A percentile compares a stretch with the other conserved stretches of the same genome.
These are phyloP conservation scores for Sminthurinus aureus DNA, from an alignment of 2,888 invertebrate species.

Conservation along the genomic window DNA sequence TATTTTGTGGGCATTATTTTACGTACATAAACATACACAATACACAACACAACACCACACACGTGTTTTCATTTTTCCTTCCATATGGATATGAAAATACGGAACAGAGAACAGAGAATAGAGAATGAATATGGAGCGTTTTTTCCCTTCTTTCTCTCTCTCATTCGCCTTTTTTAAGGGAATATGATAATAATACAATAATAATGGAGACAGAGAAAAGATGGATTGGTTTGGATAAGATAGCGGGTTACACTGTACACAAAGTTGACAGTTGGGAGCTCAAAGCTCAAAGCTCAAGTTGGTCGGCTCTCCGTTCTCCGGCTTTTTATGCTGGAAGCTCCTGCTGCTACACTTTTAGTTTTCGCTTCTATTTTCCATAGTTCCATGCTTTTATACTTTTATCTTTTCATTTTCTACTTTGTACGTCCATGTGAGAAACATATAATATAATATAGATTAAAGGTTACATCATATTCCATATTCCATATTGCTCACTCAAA, in stretches of 20 bases:
- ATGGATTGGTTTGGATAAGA: background rate
- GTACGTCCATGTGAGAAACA: no score
- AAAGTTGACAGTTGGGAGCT: background rate
- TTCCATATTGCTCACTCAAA: no score
- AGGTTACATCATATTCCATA: background rate
- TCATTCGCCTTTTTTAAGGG: background rate
- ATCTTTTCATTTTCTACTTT: no score
- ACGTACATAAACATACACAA: no score
- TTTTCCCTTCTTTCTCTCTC: background rate
- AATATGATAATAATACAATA: background rate
- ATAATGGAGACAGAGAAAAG: background rate
- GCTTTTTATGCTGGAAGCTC: background rate
- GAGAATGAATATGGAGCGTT: background rate
- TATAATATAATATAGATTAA: background rate
- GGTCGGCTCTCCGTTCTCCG: background rate
- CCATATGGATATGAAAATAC: no score
- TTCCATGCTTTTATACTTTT: no score
- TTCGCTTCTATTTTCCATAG: no score
- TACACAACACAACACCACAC: no score
- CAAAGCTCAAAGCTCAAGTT: no score
- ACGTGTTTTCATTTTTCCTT: no score
- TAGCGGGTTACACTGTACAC: background rate
- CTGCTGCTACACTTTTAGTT: background rate
- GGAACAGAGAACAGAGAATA: no score
- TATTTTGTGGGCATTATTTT: no score